phyloP scores from a whole-genome alignment of 2,113 vertebrate species.

The Acanthochromis polyacanthus region DNA sequence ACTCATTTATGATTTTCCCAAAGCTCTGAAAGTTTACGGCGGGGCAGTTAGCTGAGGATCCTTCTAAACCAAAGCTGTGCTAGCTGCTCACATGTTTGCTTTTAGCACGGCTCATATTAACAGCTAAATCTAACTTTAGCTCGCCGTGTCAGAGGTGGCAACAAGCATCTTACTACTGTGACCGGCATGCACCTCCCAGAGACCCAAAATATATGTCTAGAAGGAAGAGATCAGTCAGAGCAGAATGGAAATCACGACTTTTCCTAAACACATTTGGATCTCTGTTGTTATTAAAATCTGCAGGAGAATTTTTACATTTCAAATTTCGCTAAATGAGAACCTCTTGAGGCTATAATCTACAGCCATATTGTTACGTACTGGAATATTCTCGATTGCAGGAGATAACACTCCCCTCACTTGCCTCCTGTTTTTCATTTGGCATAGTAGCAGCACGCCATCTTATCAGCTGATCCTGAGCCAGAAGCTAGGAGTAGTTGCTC shows the following conservation, averaged over 20 bases:
- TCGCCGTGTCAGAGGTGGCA: conserved; percentile 57
- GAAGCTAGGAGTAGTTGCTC: conserved; percentile 74
- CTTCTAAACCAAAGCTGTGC: conserved; percentile 44
- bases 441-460: conserved; percentile 70
- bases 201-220: conserved; percentile 54
- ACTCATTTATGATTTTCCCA: conserved; percentile 27
- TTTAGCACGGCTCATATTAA: conserved; percentile 56
- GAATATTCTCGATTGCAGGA: conserved; percentile 42
- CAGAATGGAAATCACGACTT: conserved; percentile 28
- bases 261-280: conserved; percentile 5
- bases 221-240: conserved; percentile 28
- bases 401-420: conserved; percentile 52
- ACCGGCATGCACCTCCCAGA: conserved; percentile 52
- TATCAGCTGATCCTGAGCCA: conserved; percentile 82
- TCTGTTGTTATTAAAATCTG: conserved; percentile 6
- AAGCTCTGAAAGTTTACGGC: conserved; percentile 21
- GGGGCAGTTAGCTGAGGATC: conserved; percentile 33
- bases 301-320: conserved; percentile 18
- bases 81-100: conserved; percentile 62
- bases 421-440: conserved; percentile 71
- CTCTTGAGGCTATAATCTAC: conserved; percentile 9
- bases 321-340: conserved; percentile 18
- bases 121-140: conserved; percentile 73
- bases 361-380: conserved; percentile 13
- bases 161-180: conserved; percentile 67